A percentile compares a stretch with the other conserved stretches of the same genome.
phyloP scores from a whole-genome alignment of 2,113 vertebrate genomes.

The Apteryx owenii region DNA sequence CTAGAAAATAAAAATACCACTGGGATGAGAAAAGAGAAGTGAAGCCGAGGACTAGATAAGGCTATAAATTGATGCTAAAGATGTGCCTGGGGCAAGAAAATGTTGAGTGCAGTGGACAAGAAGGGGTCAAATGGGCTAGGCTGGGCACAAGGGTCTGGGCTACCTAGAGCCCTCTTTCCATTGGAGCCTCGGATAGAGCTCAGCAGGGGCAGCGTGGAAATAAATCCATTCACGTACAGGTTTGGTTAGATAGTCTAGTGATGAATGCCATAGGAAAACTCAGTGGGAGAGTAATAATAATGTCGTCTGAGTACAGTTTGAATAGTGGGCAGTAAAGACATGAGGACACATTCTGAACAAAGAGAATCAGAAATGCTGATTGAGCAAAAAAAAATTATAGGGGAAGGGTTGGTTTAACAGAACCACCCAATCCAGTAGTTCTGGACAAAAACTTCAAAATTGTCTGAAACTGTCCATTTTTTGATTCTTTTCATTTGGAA shows the following conservation, averaged over 20 bases:
- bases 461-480: neutral
- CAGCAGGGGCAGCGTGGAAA: neutral
- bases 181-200: neutral
- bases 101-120: neutral
- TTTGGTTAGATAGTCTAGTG: neutral
- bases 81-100: neutral
- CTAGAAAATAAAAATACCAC: neutral
- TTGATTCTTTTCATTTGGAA: neutral
- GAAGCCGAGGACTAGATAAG: neutral
- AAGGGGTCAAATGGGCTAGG: too few relatives aligned
- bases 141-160: neutral
- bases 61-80: neutral
- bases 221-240: neutral
- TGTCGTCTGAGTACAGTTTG: neutral
- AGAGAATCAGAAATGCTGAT: neutral
- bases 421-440: neutral
- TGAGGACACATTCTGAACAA: rapidly evolving
- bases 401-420: neutral
- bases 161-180: neutral
- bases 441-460: neutral
- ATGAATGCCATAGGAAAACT: rapidly evolving
- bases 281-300: rapidly evolving
- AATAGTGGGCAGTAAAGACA: neutral
- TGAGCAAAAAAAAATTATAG: neutral
- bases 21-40: neutral